These are phyloP conservation scores for Crax fasciolata DNA, from an alignment of 2,797 vertebrate species.

Conservation along the genomic window DNA sequence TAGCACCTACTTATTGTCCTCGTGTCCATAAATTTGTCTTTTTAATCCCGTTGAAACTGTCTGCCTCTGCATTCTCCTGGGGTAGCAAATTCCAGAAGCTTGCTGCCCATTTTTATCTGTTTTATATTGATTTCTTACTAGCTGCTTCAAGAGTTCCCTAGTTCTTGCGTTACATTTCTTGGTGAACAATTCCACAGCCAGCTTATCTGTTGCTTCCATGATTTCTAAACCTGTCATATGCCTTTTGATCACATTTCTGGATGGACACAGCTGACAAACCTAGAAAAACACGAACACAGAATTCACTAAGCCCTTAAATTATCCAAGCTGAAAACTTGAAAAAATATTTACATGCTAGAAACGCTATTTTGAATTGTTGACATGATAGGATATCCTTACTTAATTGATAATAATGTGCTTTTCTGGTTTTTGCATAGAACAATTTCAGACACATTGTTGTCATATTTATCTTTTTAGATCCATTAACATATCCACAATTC, in stretches of 20 bases:
- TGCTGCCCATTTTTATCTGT: background rate
- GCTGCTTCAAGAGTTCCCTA: background rate
- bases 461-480: background rate
- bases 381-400: background rate
- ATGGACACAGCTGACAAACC: background rate
- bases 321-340: background rate
- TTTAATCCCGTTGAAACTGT: background rate
- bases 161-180: background rate
- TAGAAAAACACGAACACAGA: background rate
- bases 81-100: background rate
- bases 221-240: background rate
- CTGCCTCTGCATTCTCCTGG: background rate
- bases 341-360: background rate
- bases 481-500: background rate
- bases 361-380: background rate
- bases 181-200: background rate
- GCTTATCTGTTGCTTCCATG: background rate
- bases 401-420: background rate
- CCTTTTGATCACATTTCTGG: background rate
- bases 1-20: background rate
- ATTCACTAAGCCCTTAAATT: background rate
- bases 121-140: background rate
- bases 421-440: background rate
- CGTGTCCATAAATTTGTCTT: background rate
- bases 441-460: background rate